phyloP scores from a whole-genome alignment of 2,113 vertebrate species.

The Suncus etruscus region DNA sequence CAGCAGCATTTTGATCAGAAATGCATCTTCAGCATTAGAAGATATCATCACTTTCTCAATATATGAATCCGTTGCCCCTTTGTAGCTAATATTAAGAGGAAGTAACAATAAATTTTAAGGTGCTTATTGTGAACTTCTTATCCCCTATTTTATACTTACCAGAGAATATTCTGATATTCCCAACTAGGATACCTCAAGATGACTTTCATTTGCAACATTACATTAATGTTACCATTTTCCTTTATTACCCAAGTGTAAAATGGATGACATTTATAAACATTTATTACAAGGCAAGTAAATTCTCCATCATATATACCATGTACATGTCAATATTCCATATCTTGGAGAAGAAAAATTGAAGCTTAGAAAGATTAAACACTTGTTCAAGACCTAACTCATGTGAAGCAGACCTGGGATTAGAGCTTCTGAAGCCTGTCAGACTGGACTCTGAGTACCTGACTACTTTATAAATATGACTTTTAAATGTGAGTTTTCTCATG shows the following conservation, averaged over 20 bases:
- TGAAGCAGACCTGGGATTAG: not conserved
- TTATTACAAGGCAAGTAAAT: not conserved
- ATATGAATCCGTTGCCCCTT: conserved; percentile 97
- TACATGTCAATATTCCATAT: not conserved
- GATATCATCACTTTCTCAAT: conserved; percentile 99
- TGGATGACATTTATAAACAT: not conserved
- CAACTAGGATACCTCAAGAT: not conserved
- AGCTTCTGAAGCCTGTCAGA: not conserved
- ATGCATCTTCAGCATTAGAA: conserved; percentile 98
- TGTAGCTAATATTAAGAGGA: conserved; percentile 91
- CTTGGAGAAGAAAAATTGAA: not conserved
- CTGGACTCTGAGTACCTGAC: not conserved
- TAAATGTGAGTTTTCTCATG: not conserved
- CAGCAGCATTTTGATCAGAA: conserved; percentile 99
- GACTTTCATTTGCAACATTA: conserved; percentile 11
- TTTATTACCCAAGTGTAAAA: not conserved
- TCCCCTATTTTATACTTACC: not conserved
- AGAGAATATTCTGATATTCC: not conserved
- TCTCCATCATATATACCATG: not conserved
- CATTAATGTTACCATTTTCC: not conserved
- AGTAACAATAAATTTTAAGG: conserved; percentile 57
- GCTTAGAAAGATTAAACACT: not conserved
- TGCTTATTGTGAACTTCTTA: not conserved
- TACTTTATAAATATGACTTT: not conserved
- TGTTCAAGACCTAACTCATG: not conserved